Evolutionary conservation across 2,113 vertebrate genomes (phyloP).

Genomic region (Peromyscus leucopus): DNA sequence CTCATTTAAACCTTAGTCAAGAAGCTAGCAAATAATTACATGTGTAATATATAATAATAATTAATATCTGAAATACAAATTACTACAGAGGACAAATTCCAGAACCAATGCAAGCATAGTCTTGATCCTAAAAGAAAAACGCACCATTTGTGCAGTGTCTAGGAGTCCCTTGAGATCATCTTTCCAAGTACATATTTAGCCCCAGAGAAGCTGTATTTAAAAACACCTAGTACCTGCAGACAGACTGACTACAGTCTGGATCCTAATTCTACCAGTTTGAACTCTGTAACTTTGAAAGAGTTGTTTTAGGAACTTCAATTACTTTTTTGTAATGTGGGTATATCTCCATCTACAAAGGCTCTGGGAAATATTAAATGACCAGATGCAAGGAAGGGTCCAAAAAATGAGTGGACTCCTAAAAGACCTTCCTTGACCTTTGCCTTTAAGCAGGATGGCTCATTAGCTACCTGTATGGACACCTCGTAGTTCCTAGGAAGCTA

Average conservation of each 20-base stretch:
- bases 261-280: background rate
- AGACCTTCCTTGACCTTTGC: background rate
- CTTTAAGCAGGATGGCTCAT: background rate
- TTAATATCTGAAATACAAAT: background rate
- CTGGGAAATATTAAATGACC: background rate
- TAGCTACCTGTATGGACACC: background rate
- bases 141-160: rapidly evolving
- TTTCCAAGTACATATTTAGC: background rate
- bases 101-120: background rate
- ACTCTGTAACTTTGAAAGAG: background rate
- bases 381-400: background rate
- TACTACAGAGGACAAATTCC: background rate
- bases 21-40: too few species aligned
- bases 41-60: too few species aligned
- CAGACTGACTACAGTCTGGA: background rate
- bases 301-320: background rate
- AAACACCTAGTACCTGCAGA: background rate
- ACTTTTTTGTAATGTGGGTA: background rate
- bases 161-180: rapidly evolving
- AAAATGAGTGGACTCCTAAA: background rate
- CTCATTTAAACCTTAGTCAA: too few species aligned
- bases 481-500: background rate
- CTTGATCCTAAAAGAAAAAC: background rate
- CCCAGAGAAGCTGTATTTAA: background rate
- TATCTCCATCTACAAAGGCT: background rate